Percentiles rank a stretch among this genome's conserved stretches.
Conservation (phyloP, 2,797 vertebrate genomes). For the Malurus splendens region DNA sequence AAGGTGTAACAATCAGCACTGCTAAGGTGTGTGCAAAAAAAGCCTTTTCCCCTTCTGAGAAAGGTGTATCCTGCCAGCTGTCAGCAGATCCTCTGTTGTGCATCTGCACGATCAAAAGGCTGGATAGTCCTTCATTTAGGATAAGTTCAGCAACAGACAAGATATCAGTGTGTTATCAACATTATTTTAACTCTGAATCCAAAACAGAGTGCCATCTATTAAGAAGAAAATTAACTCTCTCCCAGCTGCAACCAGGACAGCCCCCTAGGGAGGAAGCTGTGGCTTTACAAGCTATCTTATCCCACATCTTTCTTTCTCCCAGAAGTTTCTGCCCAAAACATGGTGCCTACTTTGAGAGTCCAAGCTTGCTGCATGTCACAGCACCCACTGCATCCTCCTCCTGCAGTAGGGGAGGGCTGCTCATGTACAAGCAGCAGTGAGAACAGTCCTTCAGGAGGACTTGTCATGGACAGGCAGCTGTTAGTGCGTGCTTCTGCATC, state of each 20-base stretch:
- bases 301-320: background rate
- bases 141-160: background rate
- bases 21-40: background rate
- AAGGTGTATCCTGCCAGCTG: background rate
- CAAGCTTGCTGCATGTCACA: background rate
- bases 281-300: background rate
- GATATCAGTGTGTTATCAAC: background rate
- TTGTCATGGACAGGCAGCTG: background rate
- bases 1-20: background rate
- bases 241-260: background rate
- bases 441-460: background rate
- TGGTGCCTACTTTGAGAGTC: background rate
- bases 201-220: background rate
- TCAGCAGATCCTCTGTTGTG: background rate
- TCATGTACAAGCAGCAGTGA: background rate
- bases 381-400: background rate
- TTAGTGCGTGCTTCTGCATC: rapidly evolving
- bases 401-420: background rate
- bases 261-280: background rate
- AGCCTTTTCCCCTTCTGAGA: background rate
- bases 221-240: background rate
- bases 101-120: background rate
- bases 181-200: background rate
- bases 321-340: background rate
- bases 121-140: background rate